Conservation (phyloP, 2,888 invertebrate genomes). For the Alentia gelatinosa region DNA sequence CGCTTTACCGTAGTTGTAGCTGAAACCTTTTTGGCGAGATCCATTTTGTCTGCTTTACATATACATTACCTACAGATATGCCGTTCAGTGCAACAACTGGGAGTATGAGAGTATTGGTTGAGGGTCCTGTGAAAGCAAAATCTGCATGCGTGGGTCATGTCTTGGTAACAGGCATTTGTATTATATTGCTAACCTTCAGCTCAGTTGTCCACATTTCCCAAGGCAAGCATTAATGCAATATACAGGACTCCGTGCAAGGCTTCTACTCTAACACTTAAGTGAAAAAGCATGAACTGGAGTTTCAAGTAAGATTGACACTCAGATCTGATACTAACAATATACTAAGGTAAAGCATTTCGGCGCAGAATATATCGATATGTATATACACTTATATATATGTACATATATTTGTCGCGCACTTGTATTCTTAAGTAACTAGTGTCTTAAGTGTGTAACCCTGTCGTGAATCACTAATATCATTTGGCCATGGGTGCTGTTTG, state of each 20-base stretch:
- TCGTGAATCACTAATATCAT: constrained; percentile 32
- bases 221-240: background rate
- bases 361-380: constrained; percentile 1
- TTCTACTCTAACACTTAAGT: background rate
- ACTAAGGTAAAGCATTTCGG: background rate
- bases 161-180: constrained; percentile 10
- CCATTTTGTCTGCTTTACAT: constrained; percentile 4
- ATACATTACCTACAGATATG: background rate
- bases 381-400: constrained; percentile 29
- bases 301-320: constrained; percentile 2
- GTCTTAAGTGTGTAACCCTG: constrained; percentile 30
- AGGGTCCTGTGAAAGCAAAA: background rate
- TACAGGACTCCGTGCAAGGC: background rate
- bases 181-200: background rate
- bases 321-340: background rate
- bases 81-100: background rate
- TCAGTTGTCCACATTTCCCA: background rate
- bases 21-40: background rate
- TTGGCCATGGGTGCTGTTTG: constrained; percentile 29
- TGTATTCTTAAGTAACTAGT: background rate
- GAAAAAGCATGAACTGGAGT: background rate
- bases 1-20: background rate
- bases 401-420: constrained; percentile 17
- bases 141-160: constrained; percentile 26
- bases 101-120: background rate